phyloP scores from a whole-genome alignment of 1,140 invertebrate genomes.

The Temnothorax longispinosus region DNA sequence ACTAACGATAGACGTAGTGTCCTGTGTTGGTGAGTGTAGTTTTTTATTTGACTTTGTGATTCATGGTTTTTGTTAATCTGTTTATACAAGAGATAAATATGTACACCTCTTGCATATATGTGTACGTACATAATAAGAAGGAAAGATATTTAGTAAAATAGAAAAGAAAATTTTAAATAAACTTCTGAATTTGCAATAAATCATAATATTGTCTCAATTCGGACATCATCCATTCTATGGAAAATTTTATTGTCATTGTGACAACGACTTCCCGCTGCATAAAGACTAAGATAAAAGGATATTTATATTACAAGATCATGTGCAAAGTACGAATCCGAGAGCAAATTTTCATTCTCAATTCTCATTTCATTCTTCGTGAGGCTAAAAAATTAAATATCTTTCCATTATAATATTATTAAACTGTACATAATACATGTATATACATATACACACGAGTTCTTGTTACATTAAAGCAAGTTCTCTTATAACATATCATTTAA shows the following conservation, averaged over 20 bases:
- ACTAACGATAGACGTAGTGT: constrained; percentile 94
- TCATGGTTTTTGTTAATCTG: background rate
- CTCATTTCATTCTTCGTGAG: background rate
- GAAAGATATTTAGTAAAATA: background rate
- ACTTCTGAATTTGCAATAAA: background rate
- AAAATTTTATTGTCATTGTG: background rate
- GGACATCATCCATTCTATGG: background rate
- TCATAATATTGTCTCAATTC: background rate
- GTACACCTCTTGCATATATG: too few relatives aligned
- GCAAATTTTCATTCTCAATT: background rate
- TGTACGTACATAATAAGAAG: background rate
- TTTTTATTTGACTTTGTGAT: background rate
- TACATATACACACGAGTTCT: background rate
- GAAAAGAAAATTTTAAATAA: background rate
- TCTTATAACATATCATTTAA: background rate
- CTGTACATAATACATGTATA: background rate
- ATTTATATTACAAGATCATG: background rate
- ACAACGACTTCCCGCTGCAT: background rate
- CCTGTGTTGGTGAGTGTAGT: constrained; percentile 89
- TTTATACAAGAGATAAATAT: background rate
- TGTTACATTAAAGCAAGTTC: background rate
- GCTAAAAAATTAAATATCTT: background rate
- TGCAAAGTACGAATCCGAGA: background rate
- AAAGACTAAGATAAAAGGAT: background rate
- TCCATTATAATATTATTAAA: background rate